These are phyloP conservation scores for Polypterus bichir DNA, from an alignment of 2,113 vertebrate species.

Conservation along the genomic window DNA sequence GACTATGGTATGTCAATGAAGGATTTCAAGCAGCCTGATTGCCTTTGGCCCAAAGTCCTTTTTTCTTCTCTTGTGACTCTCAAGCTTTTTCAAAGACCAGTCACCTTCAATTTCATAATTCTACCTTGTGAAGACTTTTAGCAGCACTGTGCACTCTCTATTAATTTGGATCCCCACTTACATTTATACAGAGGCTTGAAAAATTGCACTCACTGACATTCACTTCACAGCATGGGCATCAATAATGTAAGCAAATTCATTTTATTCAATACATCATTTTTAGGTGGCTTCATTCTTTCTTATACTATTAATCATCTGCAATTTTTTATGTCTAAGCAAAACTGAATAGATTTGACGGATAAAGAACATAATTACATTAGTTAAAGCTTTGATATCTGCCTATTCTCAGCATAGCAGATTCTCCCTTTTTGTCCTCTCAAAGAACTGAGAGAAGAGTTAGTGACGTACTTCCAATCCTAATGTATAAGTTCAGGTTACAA, in stretches of 20 bases:
- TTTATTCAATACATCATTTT: slow-evolving; percentile 27
- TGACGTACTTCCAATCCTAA: no score
- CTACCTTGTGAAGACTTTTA: slow-evolving; percentile 11
- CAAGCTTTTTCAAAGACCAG: background rate
- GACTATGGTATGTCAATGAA: no score
- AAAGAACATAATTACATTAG: slow-evolving; percentile 25
- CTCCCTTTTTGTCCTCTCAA: slow-evolving; percentile 1
- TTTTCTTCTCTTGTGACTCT: no score
- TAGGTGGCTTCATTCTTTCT: slow-evolving; percentile 24
- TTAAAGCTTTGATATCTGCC: slow-evolving; percentile 21
- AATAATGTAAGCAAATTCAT: slow-evolving; percentile 27
- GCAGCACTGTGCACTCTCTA: slow-evolving; percentile 6
- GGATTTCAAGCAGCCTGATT: no score
- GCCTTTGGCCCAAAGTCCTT: no score
- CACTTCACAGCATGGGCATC: slow-evolving; percentile 17
- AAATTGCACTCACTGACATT: slow-evolving; percentile 6
- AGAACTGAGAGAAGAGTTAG: no score
- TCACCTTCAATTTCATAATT: slow-evolving; percentile 14
- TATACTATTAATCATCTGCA: slow-evolving; percentile 25
- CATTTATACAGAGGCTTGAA: background rate
- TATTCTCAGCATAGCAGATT: slow-evolving; percentile 23
- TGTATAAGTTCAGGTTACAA: no score
- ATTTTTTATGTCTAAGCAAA: slow-evolving; percentile 17
- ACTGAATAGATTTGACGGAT: slow-evolving; percentile 22
- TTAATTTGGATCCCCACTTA: slow-evolving; percentile 10